phyloP scores from a whole-genome alignment of 1,140 invertebrate species.

The Drosophila pseudoananassae region DNA sequence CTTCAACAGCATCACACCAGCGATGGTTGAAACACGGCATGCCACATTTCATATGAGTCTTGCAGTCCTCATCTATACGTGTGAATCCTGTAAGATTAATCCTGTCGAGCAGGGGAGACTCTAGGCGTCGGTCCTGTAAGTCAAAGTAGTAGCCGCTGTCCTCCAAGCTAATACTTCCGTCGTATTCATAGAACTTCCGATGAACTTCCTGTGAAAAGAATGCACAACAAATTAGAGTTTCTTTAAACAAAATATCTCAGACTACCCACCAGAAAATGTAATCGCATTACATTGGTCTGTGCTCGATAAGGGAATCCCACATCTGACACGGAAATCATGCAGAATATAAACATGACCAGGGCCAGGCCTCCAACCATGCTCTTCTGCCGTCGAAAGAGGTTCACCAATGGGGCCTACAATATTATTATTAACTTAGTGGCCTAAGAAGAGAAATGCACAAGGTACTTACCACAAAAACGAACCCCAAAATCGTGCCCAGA shows the following conservation, averaged over 20 bases:
- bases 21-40: conserved; percentile 89
- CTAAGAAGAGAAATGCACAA: too few species aligned
- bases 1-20: conserved; percentile 44
- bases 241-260: not conserved
- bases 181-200: conserved; percentile 86
- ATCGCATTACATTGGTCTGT: conserved; percentile 88
- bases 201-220: conserved; percentile 85
- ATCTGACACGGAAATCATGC: conserved; percentile 87
- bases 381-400: conserved; percentile 60
- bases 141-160: conserved; percentile 90
- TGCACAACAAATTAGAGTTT: too few species aligned
- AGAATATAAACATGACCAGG: conserved; percentile 85
- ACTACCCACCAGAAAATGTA: conserved; percentile 87
- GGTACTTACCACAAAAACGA: conserved; percentile 67
- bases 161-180: conserved; percentile 85
- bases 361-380: conserved; percentile 66
- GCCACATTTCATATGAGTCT: conserved; percentile 89
- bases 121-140: conserved; percentile 89
- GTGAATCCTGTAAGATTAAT: conserved; percentile 85
- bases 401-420: conserved; percentile 60
- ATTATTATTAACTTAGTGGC: not conserved
- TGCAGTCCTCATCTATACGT: conserved; percentile 86
- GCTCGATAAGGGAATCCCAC: conserved; percentile 91
- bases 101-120: conserved; percentile 85
- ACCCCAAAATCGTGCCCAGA: conserved; percentile 74